These are phyloP conservation scores for Misgurnus mizolepis DNA, from an alignment of 2,113 vertebrate genomes.

Conservation along the genomic window DNA sequence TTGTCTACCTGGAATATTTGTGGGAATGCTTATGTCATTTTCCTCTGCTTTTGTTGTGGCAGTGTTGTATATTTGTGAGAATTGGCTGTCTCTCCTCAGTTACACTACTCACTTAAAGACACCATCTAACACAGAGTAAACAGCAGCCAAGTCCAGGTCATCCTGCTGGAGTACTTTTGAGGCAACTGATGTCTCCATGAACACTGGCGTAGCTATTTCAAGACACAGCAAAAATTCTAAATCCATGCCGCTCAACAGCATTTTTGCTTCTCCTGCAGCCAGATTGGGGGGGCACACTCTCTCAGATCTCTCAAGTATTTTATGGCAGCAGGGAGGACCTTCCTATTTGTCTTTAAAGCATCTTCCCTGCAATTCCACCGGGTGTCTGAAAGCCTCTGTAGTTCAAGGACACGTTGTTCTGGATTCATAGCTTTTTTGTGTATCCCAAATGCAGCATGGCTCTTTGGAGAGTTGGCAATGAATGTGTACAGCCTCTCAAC, in stretches of 20 bases:
- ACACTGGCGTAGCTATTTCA: constrained; percentile 33
- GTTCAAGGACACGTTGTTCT: constrained; percentile 19
- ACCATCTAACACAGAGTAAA: constrained; percentile 27
- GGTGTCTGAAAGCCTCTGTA: constrained; percentile 28
- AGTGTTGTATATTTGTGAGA: not conserved
- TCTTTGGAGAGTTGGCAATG: too few species aligned
- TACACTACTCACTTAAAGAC: not conserved
- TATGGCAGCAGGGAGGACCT: constrained; percentile 31
- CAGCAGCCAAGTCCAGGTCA: constrained; percentile 16
- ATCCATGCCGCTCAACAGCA: constrained; percentile 33
- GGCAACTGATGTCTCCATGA: constrained; percentile 34
- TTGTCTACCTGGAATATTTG: constrained; percentile 15
- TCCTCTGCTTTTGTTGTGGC: not conserved
- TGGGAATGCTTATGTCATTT: constrained; percentile 5
- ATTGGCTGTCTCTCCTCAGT: too few species aligned
- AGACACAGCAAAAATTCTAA: constrained; percentile 29
- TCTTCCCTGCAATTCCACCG: constrained; percentile 33
- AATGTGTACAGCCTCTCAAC: too few species aligned
- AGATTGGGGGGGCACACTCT: constrained; percentile 17
- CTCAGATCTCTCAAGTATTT: constrained; percentile 17
- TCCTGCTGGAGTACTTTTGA: constrained; percentile 1
- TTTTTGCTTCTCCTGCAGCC: constrained; percentile 24
- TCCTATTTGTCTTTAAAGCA: constrained; percentile 31
- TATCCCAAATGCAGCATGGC: constrained; percentile 14
- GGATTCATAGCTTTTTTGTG: constrained; percentile 25